Evolutionary conservation across 2,888 invertebrate genomes (phyloP), one percentile per base, ranked within the genome.

Genomic region (Elmis aenea): DNA sequence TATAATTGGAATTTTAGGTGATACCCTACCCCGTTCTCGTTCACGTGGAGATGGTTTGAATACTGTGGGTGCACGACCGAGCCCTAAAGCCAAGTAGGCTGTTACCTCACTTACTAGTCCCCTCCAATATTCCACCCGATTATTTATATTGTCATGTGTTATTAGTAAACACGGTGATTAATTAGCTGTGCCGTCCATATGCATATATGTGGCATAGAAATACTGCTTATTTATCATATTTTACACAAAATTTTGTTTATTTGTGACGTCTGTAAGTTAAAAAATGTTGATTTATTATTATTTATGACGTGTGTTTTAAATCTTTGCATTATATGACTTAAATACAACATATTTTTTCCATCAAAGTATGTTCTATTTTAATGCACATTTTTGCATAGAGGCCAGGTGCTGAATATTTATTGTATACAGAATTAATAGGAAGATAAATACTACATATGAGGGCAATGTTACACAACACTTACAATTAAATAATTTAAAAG

Each of bases 41-140:
- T 87, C 87, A 70, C 83, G 87, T 67, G 83, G 85, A 55, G 88
- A 88, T 64, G 83, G 85, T 57, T 76, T 87, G 59, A 85, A 84
- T 69, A 74, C 77, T 46, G 73, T 82, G 51, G 84, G 83, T 52
- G 77, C 77, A 48, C 69, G 73, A 55, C 62, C 67, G 45, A 69
- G 67, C 52, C 67, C 72, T 38, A 70, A 71, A 51, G 68, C 69
- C 59, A 74, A 74, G 61, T 74, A 66, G 57, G 54, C 42, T 51
- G 30, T 41, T 42, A 37, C 34, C 42, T 40, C 34, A 37, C 14
- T 37, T 43, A 51, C 50, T 50, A 54, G 54, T 52, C 58, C 59
- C 60, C 57, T 60, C 59, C 59, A 62, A 51, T 55, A 57, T 52
- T 61, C 63, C 63, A 62, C 60, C 64, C 62, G 48, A 51, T 58